A percentile compares a stretch with the other conserved stretches of the same genome.
Evolutionary conservation across 2,113 vertebrate genomes (phyloP).

Genomic region (Corynorhinus townsendii): DNA sequence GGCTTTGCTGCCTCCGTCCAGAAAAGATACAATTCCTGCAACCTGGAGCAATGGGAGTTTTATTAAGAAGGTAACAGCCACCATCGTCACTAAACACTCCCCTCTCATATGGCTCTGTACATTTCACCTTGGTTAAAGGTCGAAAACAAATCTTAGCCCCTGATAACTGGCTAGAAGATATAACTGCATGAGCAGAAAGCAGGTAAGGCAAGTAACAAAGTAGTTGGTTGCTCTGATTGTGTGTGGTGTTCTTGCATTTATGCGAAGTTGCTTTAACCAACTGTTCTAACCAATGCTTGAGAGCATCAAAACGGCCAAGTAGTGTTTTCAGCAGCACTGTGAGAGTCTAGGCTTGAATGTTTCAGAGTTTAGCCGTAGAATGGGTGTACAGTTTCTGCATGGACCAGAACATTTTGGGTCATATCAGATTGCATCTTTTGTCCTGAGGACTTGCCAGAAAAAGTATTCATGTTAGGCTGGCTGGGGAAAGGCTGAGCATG

Average conservation of each 20-base stretch:
- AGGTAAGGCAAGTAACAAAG: not conserved
- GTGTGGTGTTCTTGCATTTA: not conserved
- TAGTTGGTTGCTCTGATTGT: not conserved
- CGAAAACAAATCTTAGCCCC: not conserved
- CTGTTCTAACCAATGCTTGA: not conserved
- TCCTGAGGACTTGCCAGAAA: not conserved
- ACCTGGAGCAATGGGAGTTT: not conserved
- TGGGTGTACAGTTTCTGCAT: not conserved
- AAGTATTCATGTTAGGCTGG: not conserved
- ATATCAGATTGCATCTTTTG: not conserved
- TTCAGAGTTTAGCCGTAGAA: not conserved
- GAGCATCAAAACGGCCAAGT: not conserved
- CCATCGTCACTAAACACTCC: accelerated
- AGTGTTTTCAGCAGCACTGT: not conserved
- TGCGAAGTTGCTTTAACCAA: not conserved
- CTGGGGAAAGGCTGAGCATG: not conserved
- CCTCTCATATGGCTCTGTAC: not conserved
- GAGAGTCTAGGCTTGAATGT: not conserved
- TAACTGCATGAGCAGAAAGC: not conserved
- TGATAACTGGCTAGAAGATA: not conserved
- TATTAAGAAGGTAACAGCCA: not conserved
- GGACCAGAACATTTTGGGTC: not conserved
- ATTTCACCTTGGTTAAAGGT: not conserved
- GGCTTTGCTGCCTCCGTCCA: constrained; percentile 6
- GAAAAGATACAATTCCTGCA: not conserved